Evolutionary conservation across 2,888 invertebrate genomes (phyloP), one percentile per base, ranked within the genome.

Genomic region (Himalopsyche kuldschensis): DNA sequence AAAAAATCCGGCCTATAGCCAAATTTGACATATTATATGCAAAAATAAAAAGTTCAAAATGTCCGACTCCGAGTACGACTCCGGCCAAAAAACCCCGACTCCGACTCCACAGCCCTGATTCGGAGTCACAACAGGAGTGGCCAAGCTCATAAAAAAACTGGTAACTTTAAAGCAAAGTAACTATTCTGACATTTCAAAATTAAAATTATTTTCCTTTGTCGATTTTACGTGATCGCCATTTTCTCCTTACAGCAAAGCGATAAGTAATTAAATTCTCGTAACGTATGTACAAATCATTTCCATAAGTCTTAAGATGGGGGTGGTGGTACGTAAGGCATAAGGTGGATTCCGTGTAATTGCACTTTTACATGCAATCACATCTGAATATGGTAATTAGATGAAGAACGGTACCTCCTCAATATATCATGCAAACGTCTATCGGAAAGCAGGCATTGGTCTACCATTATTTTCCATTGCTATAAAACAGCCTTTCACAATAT

Each of bases 311-410:
- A 11, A 24, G 55, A 20, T 55, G 6, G 24, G 24, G 6, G 17
- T 1, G 4, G n/a, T 17, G 0, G 69, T 69, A 69, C 69, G 69
- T 55, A 55, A 55, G n/a, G 24, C 55, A 24, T 8, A 55, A 24
- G 55, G 55, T 55, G 55, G 8, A 6, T 69, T 3, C 27, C 69
- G 8, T 82, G 55, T 82, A 79, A 82, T 82, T 82, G 82, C 82
- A 48, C 11, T 75, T 55, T 79, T 76, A 55, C 82, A 82, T 82
- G 82, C 82, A 82, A 82, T 75, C 82, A 76, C 82, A 76, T 79
- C 32, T 31, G 69, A 77, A 82, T 82, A 82, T 82, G 82, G 63
- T 78, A 78, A 63, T 30, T 46, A 41, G 76, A 35, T 24, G 11
- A 41, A 6, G 35, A 79, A 55, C 27, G 47, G 30, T 27, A 78